Percentiles rank a stretch among this genome's conserved stretches.
phyloP scores from a whole-genome alignment of 1,140 invertebrate genomes.

The Nixonia krombeini region DNA sequence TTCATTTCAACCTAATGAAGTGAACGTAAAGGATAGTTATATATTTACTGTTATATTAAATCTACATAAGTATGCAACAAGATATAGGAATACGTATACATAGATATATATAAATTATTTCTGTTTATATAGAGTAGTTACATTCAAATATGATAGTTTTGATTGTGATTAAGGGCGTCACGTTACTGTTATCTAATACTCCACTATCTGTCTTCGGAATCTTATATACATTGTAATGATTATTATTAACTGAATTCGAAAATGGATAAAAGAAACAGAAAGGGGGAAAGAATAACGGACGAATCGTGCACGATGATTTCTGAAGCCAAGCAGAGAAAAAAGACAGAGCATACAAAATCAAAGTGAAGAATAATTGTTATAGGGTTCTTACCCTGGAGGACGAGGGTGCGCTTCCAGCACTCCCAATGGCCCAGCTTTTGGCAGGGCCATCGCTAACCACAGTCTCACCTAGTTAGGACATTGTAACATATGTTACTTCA shows the following conservation, averaged over 20 bases:
- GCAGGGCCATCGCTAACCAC: constrained; percentile 72
- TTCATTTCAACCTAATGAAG: too few species aligned
- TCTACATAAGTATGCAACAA: too few species aligned
- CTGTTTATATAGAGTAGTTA: too few species aligned
- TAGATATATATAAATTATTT: too few species aligned
- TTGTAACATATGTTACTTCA: constrained; percentile 63
- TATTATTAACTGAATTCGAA: constrained; percentile 29
- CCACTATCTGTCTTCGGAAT: too few species aligned
- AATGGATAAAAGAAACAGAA: constrained; percentile 24
- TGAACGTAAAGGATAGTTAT: too few species aligned
- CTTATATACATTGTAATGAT: neutral
- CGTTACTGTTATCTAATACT: too few species aligned
- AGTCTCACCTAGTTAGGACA: constrained; percentile 72
- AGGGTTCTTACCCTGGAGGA: constrained; percentile 77
- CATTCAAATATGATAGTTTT: too few species aligned
- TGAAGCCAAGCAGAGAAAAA: constrained; percentile 70
- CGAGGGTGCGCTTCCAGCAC: constrained; percentile 71
- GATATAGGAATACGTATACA: too few species aligned
- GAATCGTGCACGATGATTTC: constrained; percentile 68
- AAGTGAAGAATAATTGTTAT: constrained; percentile 70
- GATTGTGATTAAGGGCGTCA: too few species aligned
- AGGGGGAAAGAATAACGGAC: constrained; percentile 48
- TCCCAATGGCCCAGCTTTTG: constrained; percentile 72
- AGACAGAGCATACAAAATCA: constrained; percentile 70
- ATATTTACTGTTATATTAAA: too few species aligned